Evolutionary conservation across 2,888 invertebrate genomes (phyloP).

Genomic region (Archips crataeganus): DNA sequence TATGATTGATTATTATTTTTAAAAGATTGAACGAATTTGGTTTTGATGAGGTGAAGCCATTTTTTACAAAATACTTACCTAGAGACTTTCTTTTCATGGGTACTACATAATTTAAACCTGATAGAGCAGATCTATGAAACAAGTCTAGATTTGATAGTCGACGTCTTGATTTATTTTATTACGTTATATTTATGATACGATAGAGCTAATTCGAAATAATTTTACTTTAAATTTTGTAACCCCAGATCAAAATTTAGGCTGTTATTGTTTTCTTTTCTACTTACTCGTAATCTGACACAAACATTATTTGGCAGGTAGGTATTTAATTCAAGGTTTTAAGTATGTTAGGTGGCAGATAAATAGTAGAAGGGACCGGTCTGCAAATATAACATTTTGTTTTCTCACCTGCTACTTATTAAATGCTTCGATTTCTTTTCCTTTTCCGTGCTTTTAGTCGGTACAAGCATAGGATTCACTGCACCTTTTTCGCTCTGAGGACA

Average conservation of each 20-base stretch:
- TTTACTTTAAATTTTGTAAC: background rate
- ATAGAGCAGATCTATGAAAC: background rate
- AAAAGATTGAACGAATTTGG: background rate
- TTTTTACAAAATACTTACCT: background rate
- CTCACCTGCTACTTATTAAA: constrained; percentile 59
- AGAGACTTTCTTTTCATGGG: background rate
- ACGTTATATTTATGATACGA: no score
- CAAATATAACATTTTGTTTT: constrained; percentile 33
- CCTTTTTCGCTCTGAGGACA: constrained; percentile 45
- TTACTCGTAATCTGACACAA: background rate
- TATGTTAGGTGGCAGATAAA: background rate
- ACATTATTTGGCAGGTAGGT: background rate
- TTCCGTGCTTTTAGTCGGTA: constrained; percentile 51
- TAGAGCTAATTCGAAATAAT: background rate
- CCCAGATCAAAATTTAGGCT: background rate
- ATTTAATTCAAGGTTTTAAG: background rate
- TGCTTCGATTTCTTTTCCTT: constrained; percentile 64
- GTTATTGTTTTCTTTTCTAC: background rate
- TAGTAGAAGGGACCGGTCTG: background rate
- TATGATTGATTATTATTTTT: background rate
- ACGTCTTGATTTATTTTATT: background rate
- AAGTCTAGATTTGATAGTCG: background rate
- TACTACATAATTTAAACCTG: background rate
- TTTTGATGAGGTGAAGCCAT: background rate
- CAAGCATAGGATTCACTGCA: constrained; percentile 44